phyloP scores from a whole-genome alignment of 2,113 vertebrate species.

The Arvicanthis niloticus region DNA sequence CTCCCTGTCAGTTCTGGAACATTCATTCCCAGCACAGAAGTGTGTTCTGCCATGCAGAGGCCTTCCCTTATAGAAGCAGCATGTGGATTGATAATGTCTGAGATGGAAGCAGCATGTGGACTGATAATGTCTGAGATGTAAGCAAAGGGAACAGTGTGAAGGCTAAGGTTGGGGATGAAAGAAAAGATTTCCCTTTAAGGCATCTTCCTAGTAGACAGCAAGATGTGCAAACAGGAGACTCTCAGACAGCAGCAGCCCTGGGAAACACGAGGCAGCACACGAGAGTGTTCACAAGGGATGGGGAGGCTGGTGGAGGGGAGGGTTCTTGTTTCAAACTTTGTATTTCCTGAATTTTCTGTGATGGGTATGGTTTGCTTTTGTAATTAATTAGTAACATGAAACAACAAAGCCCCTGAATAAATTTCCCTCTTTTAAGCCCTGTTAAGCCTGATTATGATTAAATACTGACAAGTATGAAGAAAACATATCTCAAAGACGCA shows the following conservation, averaged over 20 bases:
- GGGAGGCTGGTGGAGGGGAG: neutral
- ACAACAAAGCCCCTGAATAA: neutral
- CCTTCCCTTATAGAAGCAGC: neutral
- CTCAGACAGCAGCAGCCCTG: neutral
- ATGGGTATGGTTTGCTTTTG: neutral
- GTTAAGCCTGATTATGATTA: constrained; percentile 16
- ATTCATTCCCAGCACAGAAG: neutral
- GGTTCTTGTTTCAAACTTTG: neutral
- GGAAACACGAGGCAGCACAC: neutral
- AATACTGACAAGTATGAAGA: neutral
- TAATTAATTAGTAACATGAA: neutral
- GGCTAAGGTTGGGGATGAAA: constrained; percentile 1
- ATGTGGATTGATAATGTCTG: too few relatives aligned
- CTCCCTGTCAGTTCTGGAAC: neutral
- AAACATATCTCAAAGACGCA: constrained; percentile 16
- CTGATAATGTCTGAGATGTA: neutral
- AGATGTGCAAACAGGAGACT: neutral
- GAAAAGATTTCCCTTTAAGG: neutral
- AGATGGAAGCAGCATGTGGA: neutral
- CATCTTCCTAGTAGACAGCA: neutral
- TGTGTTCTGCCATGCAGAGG: neutral
- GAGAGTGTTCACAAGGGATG: neutral
- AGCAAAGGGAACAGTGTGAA: neutral
- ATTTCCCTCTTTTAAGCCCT: neutral
- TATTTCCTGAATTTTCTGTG: constrained; percentile 9